Evolutionary conservation across 2,888 invertebrate species (phyloP).

Genomic region (Lypha dubia): DNA sequence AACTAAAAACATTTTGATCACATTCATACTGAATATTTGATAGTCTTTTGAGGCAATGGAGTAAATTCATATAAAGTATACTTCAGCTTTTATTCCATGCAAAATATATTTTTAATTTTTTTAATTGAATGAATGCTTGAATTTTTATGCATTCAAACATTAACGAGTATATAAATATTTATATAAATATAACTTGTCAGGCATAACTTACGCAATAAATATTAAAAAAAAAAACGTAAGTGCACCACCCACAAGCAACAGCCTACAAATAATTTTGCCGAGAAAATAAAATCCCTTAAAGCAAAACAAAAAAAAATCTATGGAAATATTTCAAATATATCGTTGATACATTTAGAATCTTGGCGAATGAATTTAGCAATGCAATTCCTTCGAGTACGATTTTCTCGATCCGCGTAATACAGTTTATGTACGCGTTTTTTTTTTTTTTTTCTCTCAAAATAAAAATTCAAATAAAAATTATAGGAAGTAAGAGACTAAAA

Average conservation of each 20-base stretch:
- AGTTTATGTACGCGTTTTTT: slow-evolving; percentile 18
- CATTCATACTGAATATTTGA: too few relatives aligned
- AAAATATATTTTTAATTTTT: too few relatives aligned
- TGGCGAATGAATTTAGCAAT: slow-evolving; percentile 35
- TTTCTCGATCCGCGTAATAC: slow-evolving; percentile 44
- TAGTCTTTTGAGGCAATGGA: too few relatives aligned
- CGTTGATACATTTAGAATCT: slow-evolving; percentile 14
- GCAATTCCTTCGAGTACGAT: slow-evolving; percentile 66
- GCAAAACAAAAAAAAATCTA: neutral
- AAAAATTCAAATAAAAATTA: slow-evolving; percentile 2
- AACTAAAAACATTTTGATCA: too few relatives aligned
- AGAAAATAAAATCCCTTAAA: neutral
- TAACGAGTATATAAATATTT: too few relatives aligned
- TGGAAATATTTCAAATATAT: slow-evolving; percentile 53
- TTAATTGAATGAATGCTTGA: too few relatives aligned
- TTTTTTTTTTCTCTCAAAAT: slow-evolving; percentile 9
- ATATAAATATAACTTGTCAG: slow-evolving; percentile 5
- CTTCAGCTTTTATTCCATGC: too few relatives aligned
- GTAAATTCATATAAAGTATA: too few relatives aligned
- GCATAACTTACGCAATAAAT: neutral
- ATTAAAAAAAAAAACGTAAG: neutral
- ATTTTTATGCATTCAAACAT: neutral
- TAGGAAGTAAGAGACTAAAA: slow-evolving; percentile 3
- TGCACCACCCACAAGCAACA: neutral
- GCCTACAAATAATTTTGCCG: too few relatives aligned